Evolutionary conservation across 2,113 vertebrate genomes (phyloP), one percentile per base, ranked within the genome.

Genomic region (Turdus rufiventris): DNA sequence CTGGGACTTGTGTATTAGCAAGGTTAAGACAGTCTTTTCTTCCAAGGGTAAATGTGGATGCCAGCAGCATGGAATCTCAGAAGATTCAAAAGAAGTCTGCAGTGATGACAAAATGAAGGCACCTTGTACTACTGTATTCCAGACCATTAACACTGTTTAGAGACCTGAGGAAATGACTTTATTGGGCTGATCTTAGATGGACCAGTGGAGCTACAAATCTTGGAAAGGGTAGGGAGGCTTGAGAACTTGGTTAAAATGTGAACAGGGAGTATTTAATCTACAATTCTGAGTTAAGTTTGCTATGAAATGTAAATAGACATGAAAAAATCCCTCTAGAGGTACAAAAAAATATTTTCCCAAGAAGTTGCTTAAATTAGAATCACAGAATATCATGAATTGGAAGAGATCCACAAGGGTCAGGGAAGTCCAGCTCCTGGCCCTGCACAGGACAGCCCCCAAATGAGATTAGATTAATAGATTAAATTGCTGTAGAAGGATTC

Each of bases 1-100:
- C 36, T 96, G 94, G 93, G 93, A 96, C 77, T 40, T 61, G 53
- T 0, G 33, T 79, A 90, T 93, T 96, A 93, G 38, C 85, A 96
- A 94, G 92, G 88, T 96, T 91, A 94, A 96, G 82, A 83, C 88
- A 85, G 75, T 25, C 42, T 86, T 86, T 74, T 77, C 74, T 88
- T 89, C 57, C 95, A 95, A 93, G 90, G 92, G 71, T 88, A 91
- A 95, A 88, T 45, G 78, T 87, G 54, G 61, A 89, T 93, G 81
- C 57, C 81, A 89, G 66, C 45, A 75, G 70, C 10, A 18, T 61
- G 66, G 87, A 75, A 48, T 89, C 89, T 79, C 78, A 88, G 48
- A 88, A 95, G 74, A 91, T 40, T 94, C 72, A 85, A 86, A 94
- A 83, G 47, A 80, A 45, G 7, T 51, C 77, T 93, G 43, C 28